Base-by-base conservation (phyloP, 2,797 vertebrate species). In the Poecile montanus region DNA sequence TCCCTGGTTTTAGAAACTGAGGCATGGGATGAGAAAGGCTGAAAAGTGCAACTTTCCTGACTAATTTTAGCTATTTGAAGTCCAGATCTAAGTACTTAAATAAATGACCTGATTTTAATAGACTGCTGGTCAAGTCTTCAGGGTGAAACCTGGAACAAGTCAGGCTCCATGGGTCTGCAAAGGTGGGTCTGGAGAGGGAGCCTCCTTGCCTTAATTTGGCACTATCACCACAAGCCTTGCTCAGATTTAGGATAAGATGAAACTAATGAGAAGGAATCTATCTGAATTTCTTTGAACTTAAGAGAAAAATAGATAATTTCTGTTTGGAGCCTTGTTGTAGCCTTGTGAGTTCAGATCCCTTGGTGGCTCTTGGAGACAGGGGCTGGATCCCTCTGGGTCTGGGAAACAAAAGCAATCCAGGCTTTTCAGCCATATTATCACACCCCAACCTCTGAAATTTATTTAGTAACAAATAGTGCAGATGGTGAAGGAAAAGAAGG, bases 1-100 rank as follows among this genome's bases (percentile, higher is more conserved):
- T 92, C n/a, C 80, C 91, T 94, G 85, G 71, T 96, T 96, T 95
- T 96, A 96, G 93, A 96, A 97, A 94, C 91, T 89, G 93, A 96
- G 89, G 88, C 95, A 79, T 67, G 78, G 94, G 90, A 91, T 91
- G 91, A 94, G 83, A 85, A 93, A 91, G 80, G 77, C 80, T 88
- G 84, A 74, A 61, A 88, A 90, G 91, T 54, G 85, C 93, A 89
- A 90, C 93, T 93, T 94, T 63, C 71, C 38, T 1, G 53, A 70
- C 67, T 96, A 96, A 96, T 93, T 95, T 96, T 96, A 97, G 91
- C 91, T 38, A 12, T 91, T 84, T 88, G 92, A 94, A 96, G 90
- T 94, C 89, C 93, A 51, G 90, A 91, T 87, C 95, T 88, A 93
- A 94, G 95, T 86, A 89, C 94, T 74, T 86, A 93, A 91, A 93